Conservation (phyloP, 1,140 invertebrate species). For the Diachasma alloeum region DNA sequence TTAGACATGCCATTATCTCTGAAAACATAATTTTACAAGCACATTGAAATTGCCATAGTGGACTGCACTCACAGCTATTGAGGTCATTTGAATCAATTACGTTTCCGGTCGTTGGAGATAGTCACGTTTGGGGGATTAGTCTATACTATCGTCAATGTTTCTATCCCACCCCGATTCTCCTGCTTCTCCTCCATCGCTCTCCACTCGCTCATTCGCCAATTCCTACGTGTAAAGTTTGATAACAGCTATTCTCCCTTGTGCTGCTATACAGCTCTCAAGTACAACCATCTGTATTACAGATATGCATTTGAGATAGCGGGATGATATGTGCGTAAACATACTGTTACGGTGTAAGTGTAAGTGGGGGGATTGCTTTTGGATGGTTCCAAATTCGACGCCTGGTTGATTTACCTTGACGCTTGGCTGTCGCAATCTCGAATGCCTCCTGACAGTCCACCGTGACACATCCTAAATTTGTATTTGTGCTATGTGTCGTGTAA, state of each 20-base stretch:
- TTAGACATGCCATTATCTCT: background rate
- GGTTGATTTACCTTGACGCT: slow-evolving; percentile 23
- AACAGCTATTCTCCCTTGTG: slow-evolving; percentile 21
- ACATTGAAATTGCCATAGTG: slow-evolving; percentile 16
- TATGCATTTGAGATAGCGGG: background rate
- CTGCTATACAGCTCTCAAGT: background rate
- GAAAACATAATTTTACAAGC: slow-evolving; percentile 9
- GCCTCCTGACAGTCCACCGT: background rate
- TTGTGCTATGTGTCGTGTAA: background rate
- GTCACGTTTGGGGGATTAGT: slow-evolving; percentile 32
- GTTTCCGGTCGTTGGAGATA: slow-evolving; percentile 29
- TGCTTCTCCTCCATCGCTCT: background rate
- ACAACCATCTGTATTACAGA: background rate
- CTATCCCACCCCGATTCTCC: background rate
- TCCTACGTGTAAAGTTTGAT: slow-evolving; percentile 24
- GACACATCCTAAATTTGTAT: slow-evolving; percentile 8
- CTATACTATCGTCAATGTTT: slow-evolving; percentile 24
- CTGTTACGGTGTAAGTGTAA: slow-evolving; percentile 2
- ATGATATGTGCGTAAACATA: slow-evolving; percentile 19
- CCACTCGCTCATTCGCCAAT: background rate
- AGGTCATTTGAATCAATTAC: slow-evolving; percentile 37
- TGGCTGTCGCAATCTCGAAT: slow-evolving; percentile 5
- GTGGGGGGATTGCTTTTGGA: background rate
- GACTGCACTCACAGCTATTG: slow-evolving; percentile 9
- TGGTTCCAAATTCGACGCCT: slow-evolving; percentile 21